These are phyloP conservation scores for Leptodactylus fuscus DNA, from an alignment of 2,113 vertebrate species.

Conservation along the genomic window DNA sequence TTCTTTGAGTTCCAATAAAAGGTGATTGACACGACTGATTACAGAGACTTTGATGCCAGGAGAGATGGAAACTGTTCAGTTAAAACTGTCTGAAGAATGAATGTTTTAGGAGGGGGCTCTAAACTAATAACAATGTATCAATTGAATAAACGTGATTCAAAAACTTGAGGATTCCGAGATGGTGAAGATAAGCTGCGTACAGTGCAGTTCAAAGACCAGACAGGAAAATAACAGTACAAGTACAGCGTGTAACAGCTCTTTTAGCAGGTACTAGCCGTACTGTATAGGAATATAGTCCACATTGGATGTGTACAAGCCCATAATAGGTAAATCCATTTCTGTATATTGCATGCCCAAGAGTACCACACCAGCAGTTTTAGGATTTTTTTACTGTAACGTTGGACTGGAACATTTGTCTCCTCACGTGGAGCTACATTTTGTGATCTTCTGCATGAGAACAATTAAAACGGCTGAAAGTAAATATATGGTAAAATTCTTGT, in stretches of 20 bases:
- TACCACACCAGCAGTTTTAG: background rate
- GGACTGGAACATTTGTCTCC: background rate
- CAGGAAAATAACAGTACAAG: slow-evolving; percentile 16
- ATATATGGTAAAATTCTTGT: background rate
- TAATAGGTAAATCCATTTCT: background rate
- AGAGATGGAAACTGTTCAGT: slow-evolving; percentile 48
- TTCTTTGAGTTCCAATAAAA: slow-evolving; percentile 19
- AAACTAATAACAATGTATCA: slow-evolving; percentile 22
- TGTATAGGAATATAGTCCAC: no score
- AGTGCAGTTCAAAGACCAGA: slow-evolving; percentile 30
- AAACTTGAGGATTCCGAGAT: slow-evolving; percentile 15
- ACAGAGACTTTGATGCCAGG: background rate
- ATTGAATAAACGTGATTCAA: slow-evolving; percentile 4
- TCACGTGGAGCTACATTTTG: background rate
- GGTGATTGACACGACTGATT: slow-evolving; percentile 35
- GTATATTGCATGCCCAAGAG: background rate
- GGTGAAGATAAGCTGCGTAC: slow-evolving; percentile 18
- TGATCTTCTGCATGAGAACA: background rate
- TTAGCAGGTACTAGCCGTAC: background rate
- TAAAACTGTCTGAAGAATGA: slow-evolving; percentile 36
- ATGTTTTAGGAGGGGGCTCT: slow-evolving; percentile 29
- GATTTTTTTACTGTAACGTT: background rate
- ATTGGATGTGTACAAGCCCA: background rate
- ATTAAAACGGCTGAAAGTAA: background rate
- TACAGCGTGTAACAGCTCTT: slow-evolving; percentile 14